Evolutionary conservation across 2,113 vertebrate genomes (phyloP).

Genomic region (Beaufortia kweichowensis): DNA sequence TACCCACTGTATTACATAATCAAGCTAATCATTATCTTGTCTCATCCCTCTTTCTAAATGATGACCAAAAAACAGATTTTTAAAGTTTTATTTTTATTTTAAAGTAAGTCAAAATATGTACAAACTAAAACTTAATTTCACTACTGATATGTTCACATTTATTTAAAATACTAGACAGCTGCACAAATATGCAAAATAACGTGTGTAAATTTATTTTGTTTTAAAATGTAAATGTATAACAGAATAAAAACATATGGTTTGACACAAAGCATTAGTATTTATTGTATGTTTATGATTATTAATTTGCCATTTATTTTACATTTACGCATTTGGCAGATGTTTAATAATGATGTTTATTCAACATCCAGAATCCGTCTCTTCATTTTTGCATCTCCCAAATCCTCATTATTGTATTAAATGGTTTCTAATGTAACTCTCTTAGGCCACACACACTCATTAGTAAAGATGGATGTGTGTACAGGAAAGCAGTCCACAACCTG

Average conservation of each 20-base stretch:
- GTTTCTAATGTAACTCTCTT: too few relatives aligned
- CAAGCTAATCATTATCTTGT: too few relatives aligned
- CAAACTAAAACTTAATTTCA: conserved; percentile 7
- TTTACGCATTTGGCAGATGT: too few relatives aligned
- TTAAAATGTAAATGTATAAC: conserved; percentile 57
- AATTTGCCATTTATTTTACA: too few relatives aligned
- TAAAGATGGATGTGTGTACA: conserved; percentile 76
- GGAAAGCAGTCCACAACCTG: background rate
- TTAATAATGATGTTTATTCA: too few relatives aligned
- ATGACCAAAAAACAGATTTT: conserved; percentile 19
- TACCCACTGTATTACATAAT: too few relatives aligned
- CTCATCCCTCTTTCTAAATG: too few relatives aligned
- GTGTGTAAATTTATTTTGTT: conserved; percentile 41
- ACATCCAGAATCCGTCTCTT: too few relatives aligned
- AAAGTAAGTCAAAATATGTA: background rate
- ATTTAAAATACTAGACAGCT: conserved; percentile 9
- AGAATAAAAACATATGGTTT: conserved; percentile 57
- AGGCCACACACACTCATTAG: conserved; percentile 72
- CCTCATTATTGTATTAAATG: too few relatives aligned
- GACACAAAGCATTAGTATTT: conserved; percentile 9
- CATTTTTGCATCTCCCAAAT: too few relatives aligned
- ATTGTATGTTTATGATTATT: background rate
- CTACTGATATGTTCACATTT: too few relatives aligned
- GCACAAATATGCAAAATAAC: conserved; percentile 41
- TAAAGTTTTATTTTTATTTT: conserved; percentile 11